Percentiles rank a stretch among this genome's conserved stretches.
Evolutionary conservation across 1,140 invertebrate species (phyloP).

Genomic region (Drosophila mayri): DNA sequence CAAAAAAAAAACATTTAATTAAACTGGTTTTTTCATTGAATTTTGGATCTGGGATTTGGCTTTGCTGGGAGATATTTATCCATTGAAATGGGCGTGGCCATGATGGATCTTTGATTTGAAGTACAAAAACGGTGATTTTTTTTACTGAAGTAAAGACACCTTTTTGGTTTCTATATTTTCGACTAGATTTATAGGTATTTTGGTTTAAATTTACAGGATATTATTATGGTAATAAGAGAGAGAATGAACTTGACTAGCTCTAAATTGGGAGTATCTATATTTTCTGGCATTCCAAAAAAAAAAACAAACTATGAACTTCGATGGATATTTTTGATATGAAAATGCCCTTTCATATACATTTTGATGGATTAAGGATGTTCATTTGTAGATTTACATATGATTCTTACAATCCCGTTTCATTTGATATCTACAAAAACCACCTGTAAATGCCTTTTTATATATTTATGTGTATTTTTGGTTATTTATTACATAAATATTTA

Average conservation of each 20-base stretch:
- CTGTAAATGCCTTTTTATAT: too few relatives aligned
- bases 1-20: constrained; percentile 60
- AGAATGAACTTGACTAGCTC: background rate
- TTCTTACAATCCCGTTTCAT: too few relatives aligned
- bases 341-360: too few relatives aligned
- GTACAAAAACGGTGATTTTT: background rate
- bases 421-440: too few relatives aligned
- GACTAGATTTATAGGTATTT: background rate
- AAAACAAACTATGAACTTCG: too few relatives aligned
- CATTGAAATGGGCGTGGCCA: constrained; percentile 3
- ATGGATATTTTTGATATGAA: background rate
- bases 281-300: background rate
- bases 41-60: constrained; percentile 4
- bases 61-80: background rate
- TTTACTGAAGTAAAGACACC: too few relatives aligned
- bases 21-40: constrained; percentile 38
- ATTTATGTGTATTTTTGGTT: too few relatives aligned
- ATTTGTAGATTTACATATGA: background rate
- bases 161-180: too few relatives aligned
- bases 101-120: constrained; percentile 6
- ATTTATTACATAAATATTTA: too few relatives aligned
- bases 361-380: too few relatives aligned
- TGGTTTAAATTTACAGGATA: background rate
- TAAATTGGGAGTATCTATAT: background rate
- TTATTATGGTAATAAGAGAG: rapidly evolving